Base-by-base conservation (phyloP, 2,888 invertebrate species). In the Conus canariensis region DNA sequence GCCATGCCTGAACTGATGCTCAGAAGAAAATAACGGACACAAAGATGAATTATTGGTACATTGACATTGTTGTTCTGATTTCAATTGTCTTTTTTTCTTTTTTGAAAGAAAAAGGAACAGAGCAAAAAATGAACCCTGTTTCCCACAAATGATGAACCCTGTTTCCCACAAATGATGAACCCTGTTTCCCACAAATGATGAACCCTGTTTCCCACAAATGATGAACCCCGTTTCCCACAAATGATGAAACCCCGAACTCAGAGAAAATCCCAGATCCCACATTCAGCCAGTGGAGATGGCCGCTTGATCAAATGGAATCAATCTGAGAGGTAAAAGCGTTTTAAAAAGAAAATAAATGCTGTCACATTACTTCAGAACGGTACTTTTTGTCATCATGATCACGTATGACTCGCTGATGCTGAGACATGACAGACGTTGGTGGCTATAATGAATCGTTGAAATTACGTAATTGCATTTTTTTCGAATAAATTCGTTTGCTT, bases 271-370 rank as follows among this genome's bases (percentile, higher is more conserved):
- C 89, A 0, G 90, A 83, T 56, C 82, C 30, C 7, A 90, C 16
- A 12, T 67, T 9, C 1, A 87, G 74, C 10, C 91, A 22, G 58
- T 90, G 90, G 19, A 91, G 70, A 12, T 80, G 64, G 6, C 22
- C 88, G 60, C 91, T 90, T 22, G 91, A 91, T 3, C 89, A 90
- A 30, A 91, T 83, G 16, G 89, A 87, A 25, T 90, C 90, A 58
- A 74, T 87, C 0, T 90, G 90, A 14, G 91, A 5, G 88, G 30
- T 12, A 1, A 25, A 59, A 88, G 9, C 3, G 10, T 3, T 56
- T 82, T 45, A 45, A 4, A 45, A 45, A 45, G 45, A 45, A 45
- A 45, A 45, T 45, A 45, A 45, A 4, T 45, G 45, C 45, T 45
- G 45, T 45, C 45, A 45, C 45, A 45, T 45, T 4, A 45, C 45